Base-by-base conservation (phyloP, 2,113 vertebrate species). In the Chaenocephalus aceratus region DNA sequence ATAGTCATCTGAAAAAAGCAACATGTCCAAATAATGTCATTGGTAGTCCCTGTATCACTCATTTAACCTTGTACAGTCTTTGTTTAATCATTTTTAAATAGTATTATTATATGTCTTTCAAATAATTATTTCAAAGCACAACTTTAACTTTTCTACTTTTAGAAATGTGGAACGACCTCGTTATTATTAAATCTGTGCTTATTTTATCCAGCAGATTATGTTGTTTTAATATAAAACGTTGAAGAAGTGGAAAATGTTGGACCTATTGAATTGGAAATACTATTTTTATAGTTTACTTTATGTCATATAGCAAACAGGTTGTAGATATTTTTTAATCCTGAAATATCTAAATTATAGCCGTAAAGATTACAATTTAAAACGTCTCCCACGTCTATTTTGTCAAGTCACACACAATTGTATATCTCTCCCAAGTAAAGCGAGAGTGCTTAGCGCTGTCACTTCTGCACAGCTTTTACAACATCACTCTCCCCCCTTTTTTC, bases 361-460 rank as follows among this genome's bases (percentile, higher is more conserved):
- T 48, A 68, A 65, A 77, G 62, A 49, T 89, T 88, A 23, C 72
- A 75, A 58, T 88, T 82, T 79, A 66, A 83, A 85, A 58, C 81
- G 56, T 86, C 74, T 89, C 81, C 80, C 87, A 73, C 63, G 80
- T 88, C 75, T 78, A 74, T 85, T 87, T 89, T 72, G 84, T 88
- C 84, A 91, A 90, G 88, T 87, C 87, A 88, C 83, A 84, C 87
- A 86, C 83, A 80, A 88, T 89, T 83, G 82, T 89, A 69, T 89
- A 66, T 90, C 89, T 84, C 56, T 89, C 86, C 77, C 79, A 80
- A 87, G 87, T 78, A 91, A 89, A 89, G 90, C 87, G 83, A 84
- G 80, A 86, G 88, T 87, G 89, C 90, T 93, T 90, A 90, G 91
- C 87, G 89, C 89, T 93, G 93, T 93, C 91, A 93, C 90, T 92